phyloP scores from a whole-genome alignment of 64 coral and sea anemone genomes.

The Actinia equina region DNA sequence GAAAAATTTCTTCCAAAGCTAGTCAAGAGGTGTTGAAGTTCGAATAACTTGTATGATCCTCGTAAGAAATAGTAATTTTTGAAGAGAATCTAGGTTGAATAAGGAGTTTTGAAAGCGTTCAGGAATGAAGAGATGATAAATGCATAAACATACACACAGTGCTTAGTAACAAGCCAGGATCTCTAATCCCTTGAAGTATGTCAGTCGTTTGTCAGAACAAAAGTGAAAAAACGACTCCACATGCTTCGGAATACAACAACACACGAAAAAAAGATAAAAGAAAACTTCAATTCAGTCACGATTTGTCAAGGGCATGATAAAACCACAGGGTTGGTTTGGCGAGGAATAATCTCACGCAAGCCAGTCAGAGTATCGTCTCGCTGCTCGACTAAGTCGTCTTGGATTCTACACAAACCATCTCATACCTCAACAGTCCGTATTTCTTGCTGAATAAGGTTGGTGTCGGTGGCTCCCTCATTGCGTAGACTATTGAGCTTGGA shows the following conservation, averaged over 20 bases:
- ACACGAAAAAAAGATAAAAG: background rate
- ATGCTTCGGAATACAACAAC: background rate
- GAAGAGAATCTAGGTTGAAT: background rate
- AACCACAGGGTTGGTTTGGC: background rate
- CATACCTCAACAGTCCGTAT: conserved; percentile 91
- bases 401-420: background rate
- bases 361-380: background rate
- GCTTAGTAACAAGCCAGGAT: background rate
- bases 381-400: background rate
- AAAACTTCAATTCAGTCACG: conserved; percentile 9
- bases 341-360: background rate
- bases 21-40: background rate
- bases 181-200: conserved; percentile 21
- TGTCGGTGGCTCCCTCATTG: conserved; percentile 77
- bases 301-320: conserved; percentile 9
- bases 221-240: background rate
- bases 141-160: background rate
- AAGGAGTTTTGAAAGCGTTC: background rate
- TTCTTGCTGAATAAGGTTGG: conserved; percentile 99
- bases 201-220: background rate
- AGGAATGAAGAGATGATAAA: background rate
- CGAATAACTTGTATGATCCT: background rate
- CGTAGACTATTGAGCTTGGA: conserved; percentile 89
- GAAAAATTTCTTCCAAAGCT: background rate
- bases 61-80: background rate